These are phyloP conservation scores for Dasypolia templi DNA, from an alignment of 2,888 invertebrate genomes.

Conservation along the genomic window DNA sequence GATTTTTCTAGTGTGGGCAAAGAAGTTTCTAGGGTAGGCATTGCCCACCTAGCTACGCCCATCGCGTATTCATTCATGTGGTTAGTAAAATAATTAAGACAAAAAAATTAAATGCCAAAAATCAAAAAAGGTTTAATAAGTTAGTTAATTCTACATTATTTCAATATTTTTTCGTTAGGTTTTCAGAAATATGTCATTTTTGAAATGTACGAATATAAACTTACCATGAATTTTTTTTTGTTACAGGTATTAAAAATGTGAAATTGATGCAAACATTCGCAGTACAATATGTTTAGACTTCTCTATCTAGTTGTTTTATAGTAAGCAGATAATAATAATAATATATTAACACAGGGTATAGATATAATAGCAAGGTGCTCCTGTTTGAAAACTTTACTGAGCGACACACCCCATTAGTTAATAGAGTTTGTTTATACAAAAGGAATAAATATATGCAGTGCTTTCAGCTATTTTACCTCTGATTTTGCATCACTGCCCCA, in stretches of 20 bases:
- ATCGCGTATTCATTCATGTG: too few relatives aligned
- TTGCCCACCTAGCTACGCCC: too few relatives aligned
- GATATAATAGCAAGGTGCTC: conserved; percentile 60
- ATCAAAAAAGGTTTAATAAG: too few relatives aligned
- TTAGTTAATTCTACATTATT: too few relatives aligned
- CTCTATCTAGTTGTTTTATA: conserved; percentile 46
- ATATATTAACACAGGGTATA: conserved; percentile 64
- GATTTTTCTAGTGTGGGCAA: too few relatives aligned
- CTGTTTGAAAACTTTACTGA: conserved; percentile 45
- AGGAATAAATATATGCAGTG: neutral
- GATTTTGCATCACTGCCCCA: too few relatives aligned
- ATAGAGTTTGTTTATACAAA: conserved; percentile 8
- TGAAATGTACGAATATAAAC: neutral
- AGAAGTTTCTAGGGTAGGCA: too few relatives aligned
- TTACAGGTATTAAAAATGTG: conserved; percentile 49
- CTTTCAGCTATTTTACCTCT: too few relatives aligned
- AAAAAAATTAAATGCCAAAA: too few relatives aligned
- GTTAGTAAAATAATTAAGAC: too few relatives aligned
- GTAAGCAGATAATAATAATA: conserved; percentile 58
- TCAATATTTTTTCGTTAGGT: neutral
- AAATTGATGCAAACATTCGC: conserved; percentile 3
- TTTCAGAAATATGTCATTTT: neutral
- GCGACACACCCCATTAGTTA: conserved; percentile 51
- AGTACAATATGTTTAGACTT: conserved; percentile 50
- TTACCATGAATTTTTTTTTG: neutral